Evolutionary conservation across 2,888 invertebrate species (phyloP), one percentile per base, ranked within the genome.

Genomic region (Apodemia duryi): DNA sequence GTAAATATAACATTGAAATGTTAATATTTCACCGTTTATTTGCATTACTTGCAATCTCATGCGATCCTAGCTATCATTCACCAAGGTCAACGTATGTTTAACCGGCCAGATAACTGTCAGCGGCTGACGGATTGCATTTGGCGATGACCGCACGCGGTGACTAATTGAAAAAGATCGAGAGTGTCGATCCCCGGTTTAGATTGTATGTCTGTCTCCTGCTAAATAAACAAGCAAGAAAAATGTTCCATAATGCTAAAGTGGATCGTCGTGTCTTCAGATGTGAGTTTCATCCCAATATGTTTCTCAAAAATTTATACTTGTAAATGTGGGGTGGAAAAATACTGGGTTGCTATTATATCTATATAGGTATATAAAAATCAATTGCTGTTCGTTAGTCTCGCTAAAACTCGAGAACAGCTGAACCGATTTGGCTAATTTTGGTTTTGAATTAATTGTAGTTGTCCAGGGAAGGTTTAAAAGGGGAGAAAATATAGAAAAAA

Each of bases 61-160:
- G 32, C 35, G 32, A 32, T 32, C 32, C 57, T 57, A 29, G 57
- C 57, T 57, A 57, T 57, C 57, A 57, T 6, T 13, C 6, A 32
- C 29, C 57, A 57, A 57, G 57, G 57, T 57, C 57, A 57, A 11
- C 11, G 54, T 11, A 54, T 29, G 54, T 29, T 57, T 57, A 13
- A 13, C 29, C 13, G 57, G 57, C 57, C 57, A 57, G 57, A 57
- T 57, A 57, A 57, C 57, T 57, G 57, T 57, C 57, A 57, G 57
- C 6, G 29, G 32, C 13, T 57, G 57, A 57, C 32, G 32, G 32
- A 57, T 57, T 57, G 13, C 57, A 32, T 29, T 57, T 57, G 57
- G 57, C 57, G 32, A 13, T 57, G 57, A 57, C 13, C 57, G 57
- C 32, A 57, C 13, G 32, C 29, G 28, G 10, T 57, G 57, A 57